Base-by-base conservation (phyloP, 2,797 vertebrate genomes). In the Microchirus variegatus region DNA sequence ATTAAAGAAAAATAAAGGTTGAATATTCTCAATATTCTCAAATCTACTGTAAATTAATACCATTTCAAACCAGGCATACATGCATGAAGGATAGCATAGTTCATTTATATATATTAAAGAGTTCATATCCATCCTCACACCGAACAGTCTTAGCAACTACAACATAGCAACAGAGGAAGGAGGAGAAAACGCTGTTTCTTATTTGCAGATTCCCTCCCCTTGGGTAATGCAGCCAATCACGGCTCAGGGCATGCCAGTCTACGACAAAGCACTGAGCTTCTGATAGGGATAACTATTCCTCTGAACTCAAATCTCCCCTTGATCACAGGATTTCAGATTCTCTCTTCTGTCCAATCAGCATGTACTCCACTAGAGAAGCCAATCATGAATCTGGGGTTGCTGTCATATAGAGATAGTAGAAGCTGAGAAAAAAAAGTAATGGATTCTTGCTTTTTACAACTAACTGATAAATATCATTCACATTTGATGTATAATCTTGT, bases 101-200 rank as follows among this genome's bases (percentile, higher is more conserved):
- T 22, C 22, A 22, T 22, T 22, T 22, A 22, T 22, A 22, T 22
- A 22, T 22, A 17, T 63, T 43, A 82, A 38, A 71, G 31, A 76
- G 44, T 61, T 60, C 59, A 69, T 55, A 74, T 80, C 62, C 64
- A 73, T 73, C 72, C 74, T 73, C 67, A 73, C 71, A 73, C 71
- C 78, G 67, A 11, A 18, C 40, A 57, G 80, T 86, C 85, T 79
- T 85, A 84, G 87, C 88, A 91, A 90, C 83, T 85, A 86, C 81
- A 89, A 89, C 89, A 90, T 91, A 88, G 90, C 91, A 93, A 93
- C 90, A 92, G 90, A 49, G 84, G 82, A 89, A 80, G 77, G 67
- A 87, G 75, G 59, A 79, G 70, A 86, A 87, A 85, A 82, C 76
- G 80, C 73, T 61, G 74, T 84, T 85, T 90, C 86, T 90, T 93